Base-by-base conservation (phyloP, 1,140 invertebrate species). In the Paralvinella palmiformis region DNA sequence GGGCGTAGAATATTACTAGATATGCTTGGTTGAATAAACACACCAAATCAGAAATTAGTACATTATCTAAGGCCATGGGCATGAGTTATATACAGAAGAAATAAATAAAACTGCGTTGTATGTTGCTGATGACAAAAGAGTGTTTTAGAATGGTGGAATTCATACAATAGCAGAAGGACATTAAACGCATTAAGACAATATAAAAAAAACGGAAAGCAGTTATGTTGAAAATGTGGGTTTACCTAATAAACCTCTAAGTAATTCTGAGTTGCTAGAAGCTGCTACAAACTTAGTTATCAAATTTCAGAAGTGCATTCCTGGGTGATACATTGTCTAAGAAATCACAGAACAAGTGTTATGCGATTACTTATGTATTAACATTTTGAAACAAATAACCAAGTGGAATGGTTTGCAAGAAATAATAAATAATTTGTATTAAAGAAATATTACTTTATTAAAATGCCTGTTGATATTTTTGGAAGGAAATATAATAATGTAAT, bases 11-110 rank as follows among this genome's bases (percentile, higher is more conserved):
- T 69, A 72, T 32, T 66, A 63, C n/a, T 53, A 36, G 29, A 67
- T 72, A 13, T 33, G 55, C 20, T 67, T 68, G 36, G 45, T 65
- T n/a, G 27, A 68, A 33, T 72, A 73, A 24, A 69, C n/a, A n/a
- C n/a, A n/a, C n/a, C n/a, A n/a, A n/a, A n/a, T n/a, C n/a, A 68
- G 59, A 45, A 69, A 7, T 72, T 65, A 52, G 52, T 72, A 20
- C 66, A 69, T 53, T 36, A 66, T 10, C 57, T 64, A 4, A 41
- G 59, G 1, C 32, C 20, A 15, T 55, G 65, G 4, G 61, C 66
- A 66, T 32, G 52, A 68, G n/a, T 44, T 69, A 7, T 70, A 67
- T 50, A 57, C 37, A 20, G 29, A 61, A 32, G 55, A 57, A 29
- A 31, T 57, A 24, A 57, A 62, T 24, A 68, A 68, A 36, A 56